phyloP scores from a whole-genome alignment of 2,888 invertebrate species.

The Sturmia bella region DNA sequence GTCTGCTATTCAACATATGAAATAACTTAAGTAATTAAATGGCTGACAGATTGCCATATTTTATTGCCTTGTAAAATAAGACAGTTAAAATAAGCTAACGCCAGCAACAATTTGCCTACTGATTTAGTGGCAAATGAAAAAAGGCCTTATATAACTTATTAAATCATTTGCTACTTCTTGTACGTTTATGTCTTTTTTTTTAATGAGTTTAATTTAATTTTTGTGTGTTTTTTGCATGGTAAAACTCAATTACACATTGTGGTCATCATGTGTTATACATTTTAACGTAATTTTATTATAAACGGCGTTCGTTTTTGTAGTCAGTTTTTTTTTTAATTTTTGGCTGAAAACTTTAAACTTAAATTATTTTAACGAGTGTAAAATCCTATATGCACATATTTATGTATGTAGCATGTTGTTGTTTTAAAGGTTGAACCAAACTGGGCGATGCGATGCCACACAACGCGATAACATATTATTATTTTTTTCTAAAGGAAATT shows the following conservation, averaged over 20 bases:
- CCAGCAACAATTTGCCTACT: too few relatives aligned
- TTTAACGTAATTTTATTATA: constrained; percentile 53
- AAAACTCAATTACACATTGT: constrained; percentile 60
- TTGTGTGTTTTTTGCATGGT: constrained; percentile 8
- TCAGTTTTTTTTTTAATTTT: constrained; percentile 1
- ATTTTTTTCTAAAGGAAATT: too few relatives aligned
- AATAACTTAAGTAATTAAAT: neutral
- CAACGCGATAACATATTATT: too few relatives aligned
- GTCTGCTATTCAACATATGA: neutral
- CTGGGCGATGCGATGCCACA: too few relatives aligned
- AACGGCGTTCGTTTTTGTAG: neutral
- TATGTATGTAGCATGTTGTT: too few relatives aligned
- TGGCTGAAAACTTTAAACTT: constrained; percentile 24
- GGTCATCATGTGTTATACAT: constrained; percentile 44
- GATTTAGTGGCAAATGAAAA: too few relatives aligned
- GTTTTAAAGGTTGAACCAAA: too few relatives aligned
- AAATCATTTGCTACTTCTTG: constrained; percentile 6
- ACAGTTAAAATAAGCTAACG: too few relatives aligned
- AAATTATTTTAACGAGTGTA: neutral
- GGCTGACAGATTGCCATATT: neutral
- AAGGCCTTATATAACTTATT: neutral
- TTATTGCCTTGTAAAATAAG: neutral
- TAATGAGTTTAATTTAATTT: constrained; percentile 32
- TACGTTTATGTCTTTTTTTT: neutral
- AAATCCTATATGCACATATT: too few relatives aligned